Percentiles rank a stretch among this genome's conserved stretches.
Conservation (phyloP, 2,888 invertebrate species). For the Steinernema scapterisci region DNA sequence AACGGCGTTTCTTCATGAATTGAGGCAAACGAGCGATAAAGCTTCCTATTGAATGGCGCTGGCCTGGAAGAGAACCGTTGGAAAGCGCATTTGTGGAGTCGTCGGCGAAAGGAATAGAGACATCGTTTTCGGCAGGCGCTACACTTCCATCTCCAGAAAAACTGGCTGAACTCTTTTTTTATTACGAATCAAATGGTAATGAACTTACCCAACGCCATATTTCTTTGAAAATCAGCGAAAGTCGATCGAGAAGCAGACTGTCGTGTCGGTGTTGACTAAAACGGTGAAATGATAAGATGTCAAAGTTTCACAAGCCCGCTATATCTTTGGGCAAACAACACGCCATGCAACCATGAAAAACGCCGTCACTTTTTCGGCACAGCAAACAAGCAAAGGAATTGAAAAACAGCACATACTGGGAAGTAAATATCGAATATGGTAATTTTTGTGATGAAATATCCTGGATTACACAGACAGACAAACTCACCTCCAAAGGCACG, state of each 20-base stretch:
- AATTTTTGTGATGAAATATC: background rate
- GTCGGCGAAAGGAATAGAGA: conserved; percentile 4
- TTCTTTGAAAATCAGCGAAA: background rate
- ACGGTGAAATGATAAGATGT: background rate
- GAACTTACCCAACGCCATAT: background rate
- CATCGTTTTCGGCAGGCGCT: background rate
- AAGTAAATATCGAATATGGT: conserved; percentile 3
- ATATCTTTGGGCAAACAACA: background rate
- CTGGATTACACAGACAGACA: background rate
- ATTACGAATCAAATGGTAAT: too few relatives aligned
- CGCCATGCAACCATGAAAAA: background rate
- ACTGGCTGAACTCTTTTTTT: too few relatives aligned
- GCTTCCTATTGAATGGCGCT: background rate
- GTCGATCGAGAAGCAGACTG: background rate
- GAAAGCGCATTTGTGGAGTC: background rate
- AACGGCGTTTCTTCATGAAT: background rate
- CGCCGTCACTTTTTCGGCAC: background rate
- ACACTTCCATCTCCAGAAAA: background rate
- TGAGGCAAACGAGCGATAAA: background rate
- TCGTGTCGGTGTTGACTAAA: conserved; percentile 16
- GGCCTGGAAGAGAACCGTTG: background rate
- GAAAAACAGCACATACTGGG: background rate
- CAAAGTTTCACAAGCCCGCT: background rate
- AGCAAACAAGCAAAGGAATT: background rate
- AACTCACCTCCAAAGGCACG: background rate